Evolutionary conservation across 2,113 vertebrate species (phyloP), one percentile per base, ranked within the genome.

Genomic region (Protobothrops flavoviridis): DNA sequence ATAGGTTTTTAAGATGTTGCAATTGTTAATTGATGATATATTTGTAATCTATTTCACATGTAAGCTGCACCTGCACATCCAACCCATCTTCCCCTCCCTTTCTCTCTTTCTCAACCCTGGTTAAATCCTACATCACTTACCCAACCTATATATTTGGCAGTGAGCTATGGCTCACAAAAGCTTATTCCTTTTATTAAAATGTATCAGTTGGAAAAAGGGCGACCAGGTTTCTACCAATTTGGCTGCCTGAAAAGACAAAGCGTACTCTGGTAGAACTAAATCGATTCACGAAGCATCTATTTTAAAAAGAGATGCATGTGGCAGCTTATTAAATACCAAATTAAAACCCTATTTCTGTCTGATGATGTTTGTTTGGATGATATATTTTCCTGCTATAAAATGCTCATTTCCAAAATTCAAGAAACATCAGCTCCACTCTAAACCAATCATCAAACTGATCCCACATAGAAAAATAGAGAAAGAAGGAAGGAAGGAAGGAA

Each of bases 401-500:
- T 26, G 39, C 10, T 89, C 21, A 43, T 57, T 89, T 89, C 33
- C 53, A 39, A 56, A 39, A 21, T 23, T 59, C 55, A 89, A 89
- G 21, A 56, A 33, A 55, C 15, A 39, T 88, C 53, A 55, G 50
- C 3, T 56, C n/a, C n/a, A 23, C 33, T 55, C 29, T 52, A 88
- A n/a, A 88, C 29, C 17, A 53, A 29, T 33, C 2, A 5, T 17
- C 29, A 88, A 55, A 88, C 3, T 88, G 15, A 53, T 33, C 52
- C 8, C 50, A 88, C 20, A 33, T 39, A 55, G 52, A 88, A 88
- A 88, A 11, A 87, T 5, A 50, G 48, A 52, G 12, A 12, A 48
- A 26, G 24, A 17, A n/a, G 21, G 0, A 39, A 43, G 21, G 0
- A 43, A 3, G 39, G 0, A 43, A 3, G 21, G 0, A 45, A 9